Evolutionary conservation across 53 echinoderm and acorn worm genomes (phyloP), one percentile per base, ranked within the genome.

Genomic region (Holothuria leucospilota): DNA sequence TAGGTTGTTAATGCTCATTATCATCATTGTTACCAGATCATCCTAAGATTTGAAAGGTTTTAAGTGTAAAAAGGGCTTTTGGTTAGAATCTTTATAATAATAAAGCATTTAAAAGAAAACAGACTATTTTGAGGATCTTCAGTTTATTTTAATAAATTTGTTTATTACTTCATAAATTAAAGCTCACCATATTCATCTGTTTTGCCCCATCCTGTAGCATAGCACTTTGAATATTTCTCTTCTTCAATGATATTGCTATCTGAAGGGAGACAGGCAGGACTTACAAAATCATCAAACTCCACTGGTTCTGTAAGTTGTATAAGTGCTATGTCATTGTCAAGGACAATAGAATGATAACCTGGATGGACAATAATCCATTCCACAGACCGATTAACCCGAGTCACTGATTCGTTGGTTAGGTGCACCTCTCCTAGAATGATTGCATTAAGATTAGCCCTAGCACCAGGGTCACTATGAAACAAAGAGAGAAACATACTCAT

Each of bases 181-280:
- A 56, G 18, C 56, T 24, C 10, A 88, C 88, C 88, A 53, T 15
- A 2, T 12, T 51, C 59, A 39, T 59, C 11, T 10, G 74, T 72
- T 2, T 38, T 16, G 6, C 87, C 87, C 91, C 91, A 91, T 59
- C 85, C 91, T 23, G 91, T 87, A 16, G 77, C 49, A 38, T 87
- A 91, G 51, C 91, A 91, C 20, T 66, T 84, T 5, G 65, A n/a
- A 61, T 87, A 78, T 0, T 77, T 9, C 5, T 41, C 77, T 7
- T 25, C 52, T 77, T 84, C 78, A 9, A 13, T 51, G 13, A n/a
- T 6, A 6, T 23, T 39, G 2, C 62, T 61, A 5, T 69, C 63
- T 29, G 24, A 20, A 11, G 60, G 30, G 27, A 87, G 29, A 64
- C 91, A 91, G 10, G 78, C 84, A 25, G 91, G 91, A 16, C 91